Evolutionary conservation across 2,888 invertebrate species (phyloP), one percentile per base, ranked within the genome.

Genomic region (Caenorhabditis sinica): DNA sequence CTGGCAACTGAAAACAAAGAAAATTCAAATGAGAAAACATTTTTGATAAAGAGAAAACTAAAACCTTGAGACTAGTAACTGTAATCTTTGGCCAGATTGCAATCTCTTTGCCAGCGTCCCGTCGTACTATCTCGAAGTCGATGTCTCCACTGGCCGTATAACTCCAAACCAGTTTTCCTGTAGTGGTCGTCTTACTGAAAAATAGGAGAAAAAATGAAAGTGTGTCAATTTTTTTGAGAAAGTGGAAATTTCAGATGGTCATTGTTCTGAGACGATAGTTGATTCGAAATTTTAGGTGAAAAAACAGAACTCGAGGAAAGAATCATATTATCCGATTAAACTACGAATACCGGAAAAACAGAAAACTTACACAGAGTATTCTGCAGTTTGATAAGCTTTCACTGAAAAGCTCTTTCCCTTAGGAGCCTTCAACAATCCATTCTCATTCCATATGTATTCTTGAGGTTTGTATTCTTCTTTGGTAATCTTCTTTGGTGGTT

Each of bases 121-220:
- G 53, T 25, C 77, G 76, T 15, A 89, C 85, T 36, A 91, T 89
- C 72, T 91, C 91, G 79, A 91, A 92, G 30, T 88, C 82, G 63
- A 91, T 40, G 75, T 91, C 91, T n/a, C 89, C 88, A 58, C 87
- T 88, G 17, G 89, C 66, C 33, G 90, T 90, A 83, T 90, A 91
- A 76, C 83, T 86, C 91, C 91, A 91, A 58, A 90, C 61, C 30
- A 91, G 86, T 53, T 89, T 85, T 30, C 90, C 87, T 2, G 77
- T 69, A 25, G 81, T 74, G 1, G 84, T 71, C 25, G 87, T 77
- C 56, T 89, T 88, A 53, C 89, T 88, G 69, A 66, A 87, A 83
- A 72, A 45, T 40, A 49, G 8, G n/a, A 49, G 20, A 33, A 58
- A 40, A 40, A 40, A 40, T 13, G n/a, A 36, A 43, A 68, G 28